phyloP scores from a whole-genome alignment of 2,888 invertebrate genomes.

The Melieria omissa region DNA sequence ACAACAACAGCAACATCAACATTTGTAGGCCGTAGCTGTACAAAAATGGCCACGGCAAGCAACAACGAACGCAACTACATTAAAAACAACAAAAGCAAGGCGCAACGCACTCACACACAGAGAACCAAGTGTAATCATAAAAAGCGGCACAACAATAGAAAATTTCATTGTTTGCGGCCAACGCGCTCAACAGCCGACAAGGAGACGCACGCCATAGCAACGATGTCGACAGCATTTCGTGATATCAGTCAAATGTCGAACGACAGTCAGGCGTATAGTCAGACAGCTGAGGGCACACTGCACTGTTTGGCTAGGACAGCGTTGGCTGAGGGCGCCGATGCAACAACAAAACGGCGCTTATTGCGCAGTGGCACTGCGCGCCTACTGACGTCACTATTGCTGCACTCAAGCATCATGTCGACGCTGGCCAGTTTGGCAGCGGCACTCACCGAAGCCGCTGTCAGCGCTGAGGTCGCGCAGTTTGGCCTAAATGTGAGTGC shows the following conservation, averaged over 20 bases:
- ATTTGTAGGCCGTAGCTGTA: not conserved
- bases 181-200: too few relatives aligned
- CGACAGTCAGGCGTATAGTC: too few relatives aligned
- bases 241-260: too few relatives aligned
- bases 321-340: not conserved
- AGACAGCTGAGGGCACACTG: too few relatives aligned
- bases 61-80: conserved; percentile 17
- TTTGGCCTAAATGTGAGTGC: too few relatives aligned
- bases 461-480: not conserved
- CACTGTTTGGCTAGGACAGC: too few relatives aligned
- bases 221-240: too few relatives aligned
- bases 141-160: too few relatives aligned
- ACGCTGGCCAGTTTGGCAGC: conserved; percentile 8
- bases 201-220: too few relatives aligned
- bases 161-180: too few relatives aligned
- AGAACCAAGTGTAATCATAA: too few relatives aligned
- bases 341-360: not conserved
- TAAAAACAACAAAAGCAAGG: conserved; percentile 8
- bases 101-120: not conserved
- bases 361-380: not conserved
- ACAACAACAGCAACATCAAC: conserved; percentile 5
- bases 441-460: conserved; percentile 1
- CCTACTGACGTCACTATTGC: not conserved
- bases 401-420: conserved; percentile 6
- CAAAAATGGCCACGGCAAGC: conserved; percentile 1